These are phyloP conservation scores for Trematomus bernacchii DNA, from an alignment of 2,797 vertebrate species.

Conservation along the genomic window DNA sequence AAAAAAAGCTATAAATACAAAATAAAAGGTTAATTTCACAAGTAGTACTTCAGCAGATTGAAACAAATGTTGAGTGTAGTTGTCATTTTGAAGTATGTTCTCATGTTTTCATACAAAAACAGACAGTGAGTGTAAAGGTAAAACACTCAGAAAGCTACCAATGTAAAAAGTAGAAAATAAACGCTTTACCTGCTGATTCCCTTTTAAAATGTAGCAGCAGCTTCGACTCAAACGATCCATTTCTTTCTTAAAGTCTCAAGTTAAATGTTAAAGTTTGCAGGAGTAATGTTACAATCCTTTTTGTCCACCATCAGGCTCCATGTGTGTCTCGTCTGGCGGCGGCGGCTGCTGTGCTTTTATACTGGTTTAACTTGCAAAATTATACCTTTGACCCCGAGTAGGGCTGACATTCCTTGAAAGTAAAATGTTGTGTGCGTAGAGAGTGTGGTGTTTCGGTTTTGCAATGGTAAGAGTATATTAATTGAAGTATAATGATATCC, in stretches of 20 bases:
- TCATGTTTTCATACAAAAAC: neutral
- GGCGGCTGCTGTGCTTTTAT: slow-evolving; percentile 74
- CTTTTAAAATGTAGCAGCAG: neutral
- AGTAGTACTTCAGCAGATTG: neutral
- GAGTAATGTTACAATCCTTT: slow-evolving; percentile 9
- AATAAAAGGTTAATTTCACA: neutral
- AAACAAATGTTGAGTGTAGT: neutral
- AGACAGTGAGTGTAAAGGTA: neutral
- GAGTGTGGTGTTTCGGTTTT: slow-evolving; percentile 66
- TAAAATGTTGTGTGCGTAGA: slow-evolving; percentile 68
- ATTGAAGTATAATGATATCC: slow-evolving; percentile 85
- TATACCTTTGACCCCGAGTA: slow-evolving; percentile 81
- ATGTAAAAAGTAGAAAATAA: neutral
- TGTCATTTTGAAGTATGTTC: neutral
- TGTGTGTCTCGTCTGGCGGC: slow-evolving; percentile 45
- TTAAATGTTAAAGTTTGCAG: neutral
- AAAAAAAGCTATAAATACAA: neutral
- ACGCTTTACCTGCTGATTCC: slow-evolving; percentile 58
- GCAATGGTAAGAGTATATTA: slow-evolving; percentile 83
- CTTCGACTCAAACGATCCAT: slow-evolving; percentile 26
- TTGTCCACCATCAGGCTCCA: slow-evolving; percentile 37
- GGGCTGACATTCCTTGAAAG: slow-evolving; percentile 83
- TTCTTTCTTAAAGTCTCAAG: slow-evolving; percentile 14
- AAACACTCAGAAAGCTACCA: slow-evolving; percentile 11
- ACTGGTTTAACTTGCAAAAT: slow-evolving; percentile 82